Evolutionary conservation across 2,113 vertebrate genomes (phyloP), one percentile per base, ranked within the genome.

Genomic region (Tonatia bakeri): DNA sequence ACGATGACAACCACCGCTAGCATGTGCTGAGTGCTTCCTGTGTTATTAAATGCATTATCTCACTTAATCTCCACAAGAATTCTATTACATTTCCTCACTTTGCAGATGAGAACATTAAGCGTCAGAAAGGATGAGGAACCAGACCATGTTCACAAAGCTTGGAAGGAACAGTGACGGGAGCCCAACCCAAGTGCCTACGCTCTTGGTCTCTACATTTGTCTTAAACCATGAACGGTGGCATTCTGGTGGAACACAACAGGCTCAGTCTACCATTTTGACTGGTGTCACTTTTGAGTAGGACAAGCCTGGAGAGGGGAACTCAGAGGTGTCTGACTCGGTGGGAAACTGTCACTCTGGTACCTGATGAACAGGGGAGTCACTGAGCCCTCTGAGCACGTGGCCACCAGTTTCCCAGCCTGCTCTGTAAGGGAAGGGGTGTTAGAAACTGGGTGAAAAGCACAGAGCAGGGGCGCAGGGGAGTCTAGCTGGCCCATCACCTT

Each of bases 21-120:
- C 6, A 19, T 4, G 22, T 12, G 28, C 19, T 61, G 75, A 87
- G 36, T 2, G 22, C 4, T 56, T 36, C 12, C 54, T 31, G 2
- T 5, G 38, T 54, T 85, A 70, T 84, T 81, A 77, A 56, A 75
- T 38, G 12, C 11, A 65, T 5, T 31, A 15, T 33, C 90, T 73
- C 67, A 33, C 36, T 83, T 94, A 83, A 94, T 45, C 13, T 50
- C 88, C 67, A 64, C 1, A 47, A 77, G 19, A 93, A 70, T 52
- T 91, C 43, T 45, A 17, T 43, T 75, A 36, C 4, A 52, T 1
- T 67, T 31, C 80, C 38, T 40, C 36, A 45, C 38, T 80, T n/a
- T 38, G 33, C 36, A 83, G 36, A n/a, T n/a, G 38, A 45, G 43
- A 87, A 85, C 59, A 72, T 9, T 50, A 31, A 33, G 33, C 19